These are phyloP conservation scores for Blastobasis adustella DNA, from an alignment of 2,888 invertebrate genomes.

Conservation along the genomic window DNA sequence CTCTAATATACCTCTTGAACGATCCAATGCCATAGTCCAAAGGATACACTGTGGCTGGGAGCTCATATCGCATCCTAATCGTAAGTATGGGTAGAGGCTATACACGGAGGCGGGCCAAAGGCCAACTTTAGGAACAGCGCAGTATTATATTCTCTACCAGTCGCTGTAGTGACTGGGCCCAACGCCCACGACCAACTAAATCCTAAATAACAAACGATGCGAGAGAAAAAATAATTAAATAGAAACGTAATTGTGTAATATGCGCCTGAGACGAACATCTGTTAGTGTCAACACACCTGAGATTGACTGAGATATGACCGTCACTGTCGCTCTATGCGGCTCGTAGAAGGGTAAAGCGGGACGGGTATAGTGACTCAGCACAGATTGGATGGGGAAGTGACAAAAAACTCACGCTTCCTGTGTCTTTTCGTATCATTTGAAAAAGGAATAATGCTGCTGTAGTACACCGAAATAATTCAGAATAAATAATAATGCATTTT, in stretches of 20 bases:
- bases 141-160: no score
- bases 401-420: constrained; percentile 73
- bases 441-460: constrained; percentile 59
- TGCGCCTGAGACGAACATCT: constrained; percentile 55
- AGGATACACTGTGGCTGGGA: no score
- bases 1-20: no score
- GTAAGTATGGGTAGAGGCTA: no score
- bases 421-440: constrained; percentile 72
- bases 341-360: constrained; percentile 24
- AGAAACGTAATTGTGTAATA: constrained; percentile 72
- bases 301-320: constrained; percentile 28
- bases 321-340: constrained; percentile 27
- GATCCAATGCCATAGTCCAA: no score
- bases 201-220: constrained; percentile 47
- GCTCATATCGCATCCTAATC: no score
- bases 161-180: constrained; percentile 10
- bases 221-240: constrained; percentile 70
- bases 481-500: constrained; percentile 17
- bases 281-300: constrained; percentile 74
- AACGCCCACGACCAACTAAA: constrained; percentile 58
- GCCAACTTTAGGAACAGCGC: no score
- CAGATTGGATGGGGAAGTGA: constrained; percentile 65
- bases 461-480: constrained; percentile 33
- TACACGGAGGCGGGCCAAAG: no score
- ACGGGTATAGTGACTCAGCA: constrained; percentile 34